phyloP scores from a whole-genome alignment of 2,113 vertebrate genomes.

The Clarias magur region DNA sequence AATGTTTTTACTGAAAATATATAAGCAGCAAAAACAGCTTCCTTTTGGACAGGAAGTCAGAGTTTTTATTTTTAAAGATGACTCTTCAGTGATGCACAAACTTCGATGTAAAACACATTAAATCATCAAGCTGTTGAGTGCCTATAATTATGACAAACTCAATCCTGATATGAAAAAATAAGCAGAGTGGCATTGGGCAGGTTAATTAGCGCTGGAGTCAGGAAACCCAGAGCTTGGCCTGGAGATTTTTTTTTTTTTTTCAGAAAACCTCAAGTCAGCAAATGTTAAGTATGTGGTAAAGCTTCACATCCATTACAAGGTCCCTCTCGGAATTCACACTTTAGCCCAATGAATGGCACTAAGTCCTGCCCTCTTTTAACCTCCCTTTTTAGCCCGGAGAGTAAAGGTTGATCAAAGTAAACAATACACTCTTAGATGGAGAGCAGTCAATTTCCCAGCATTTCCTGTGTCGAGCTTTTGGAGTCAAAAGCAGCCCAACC shows the following conservation, averaged over 20 bases:
- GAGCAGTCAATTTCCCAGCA: slow-evolving; percentile 48
- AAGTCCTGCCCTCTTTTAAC: slow-evolving; percentile 25
- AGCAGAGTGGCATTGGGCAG: background rate
- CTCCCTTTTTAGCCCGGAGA: slow-evolving; percentile 23
- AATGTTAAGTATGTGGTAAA: slow-evolving; percentile 24
- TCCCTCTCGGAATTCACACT: slow-evolving; percentile 24
- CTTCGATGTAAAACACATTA: background rate
- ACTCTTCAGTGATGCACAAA: background rate
- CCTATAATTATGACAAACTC: background rate
- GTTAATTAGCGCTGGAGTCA: slow-evolving; percentile 7
- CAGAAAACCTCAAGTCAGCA: slow-evolving; percentile 8
- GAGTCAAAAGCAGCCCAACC: slow-evolving; percentile 50
- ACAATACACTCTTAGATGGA: slow-evolving; percentile 41
- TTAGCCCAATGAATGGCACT: background rate
- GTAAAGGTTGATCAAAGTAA: slow-evolving; percentile 48
- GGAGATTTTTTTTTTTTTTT: background rate
- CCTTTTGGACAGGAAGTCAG: background rate
- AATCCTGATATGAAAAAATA: background rate
- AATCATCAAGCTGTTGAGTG: background rate
- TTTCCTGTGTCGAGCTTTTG: slow-evolving; percentile 53
- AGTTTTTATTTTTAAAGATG: background rate
- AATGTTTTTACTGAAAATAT: background rate
- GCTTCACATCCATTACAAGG: slow-evolving; percentile 24
- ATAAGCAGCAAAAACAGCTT: background rate
- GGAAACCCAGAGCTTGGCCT: background rate